Percentiles rank a stretch among this genome's conserved stretches.
Conservation (phyloP, 2,888 invertebrate species). For the Drosophila eohydei region DNA sequence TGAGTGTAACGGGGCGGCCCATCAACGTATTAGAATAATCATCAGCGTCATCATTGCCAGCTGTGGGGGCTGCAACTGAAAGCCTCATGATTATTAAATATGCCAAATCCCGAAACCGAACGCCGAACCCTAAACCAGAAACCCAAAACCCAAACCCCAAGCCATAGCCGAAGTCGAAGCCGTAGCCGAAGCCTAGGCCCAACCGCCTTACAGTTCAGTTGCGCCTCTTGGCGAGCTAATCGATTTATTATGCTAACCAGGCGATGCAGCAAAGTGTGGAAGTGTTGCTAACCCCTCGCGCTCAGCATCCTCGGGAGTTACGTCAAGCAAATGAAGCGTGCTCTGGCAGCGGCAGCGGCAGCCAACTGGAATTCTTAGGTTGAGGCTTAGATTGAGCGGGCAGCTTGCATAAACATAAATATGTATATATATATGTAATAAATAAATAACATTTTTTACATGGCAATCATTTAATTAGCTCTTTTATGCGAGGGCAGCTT, state of each 20-base stretch:
- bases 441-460: constrained; percentile 11
- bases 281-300: constrained; percentile 10
- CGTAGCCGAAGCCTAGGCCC: constrained; percentile 34
- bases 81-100: constrained; percentile 49
- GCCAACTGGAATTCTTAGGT: constrained; percentile 11
- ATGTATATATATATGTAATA: not conserved
- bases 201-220: constrained; percentile 3
- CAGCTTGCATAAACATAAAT: not conserved
- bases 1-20: constrained; percentile 14
- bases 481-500: constrained; percentile 1
- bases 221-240: constrained; percentile 64
- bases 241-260: constrained; percentile 82
- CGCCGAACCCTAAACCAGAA: not conserved
- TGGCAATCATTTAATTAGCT: constrained; percentile 46
- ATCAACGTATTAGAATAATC: constrained; percentile 74
- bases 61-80: constrained; percentile 49
- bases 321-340: constrained; percentile 72
- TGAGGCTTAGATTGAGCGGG: not conserved
- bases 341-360: constrained; percentile 16
- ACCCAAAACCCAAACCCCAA: constrained; percentile 1
- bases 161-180: constrained; percentile 37
- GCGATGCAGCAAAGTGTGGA: constrained; percentile 71
- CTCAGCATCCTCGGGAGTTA: not conserved
- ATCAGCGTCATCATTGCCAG: constrained; percentile 65
- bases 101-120: constrained; percentile 67